Evolutionary conservation across 2,797 vertebrate genomes (phyloP).

Genomic region (Mormyrops attenuatus): DNA sequence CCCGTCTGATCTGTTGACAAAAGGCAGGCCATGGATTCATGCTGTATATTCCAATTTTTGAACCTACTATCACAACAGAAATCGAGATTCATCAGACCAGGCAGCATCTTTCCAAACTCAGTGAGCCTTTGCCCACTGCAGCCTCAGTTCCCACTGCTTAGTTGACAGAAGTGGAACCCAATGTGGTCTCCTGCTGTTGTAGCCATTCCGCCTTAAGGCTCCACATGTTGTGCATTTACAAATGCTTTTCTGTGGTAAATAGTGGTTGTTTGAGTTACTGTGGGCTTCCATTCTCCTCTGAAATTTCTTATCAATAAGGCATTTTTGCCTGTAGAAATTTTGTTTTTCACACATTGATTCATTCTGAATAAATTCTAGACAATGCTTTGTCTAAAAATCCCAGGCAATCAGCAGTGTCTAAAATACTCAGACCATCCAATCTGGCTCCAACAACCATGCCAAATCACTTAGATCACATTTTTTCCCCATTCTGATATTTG

Average conservation of each 20-base stretch:
- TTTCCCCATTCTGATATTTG: neutral
- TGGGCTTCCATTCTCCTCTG: neutral
- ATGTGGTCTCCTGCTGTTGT: neutral
- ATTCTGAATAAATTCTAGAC: neutral
- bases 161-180: neutral
- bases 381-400: neutral
- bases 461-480: neutral
- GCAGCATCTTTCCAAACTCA: neutral
- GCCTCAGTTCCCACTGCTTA: neutral
- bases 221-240: neutral
- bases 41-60: neutral
- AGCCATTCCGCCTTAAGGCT: neutral
- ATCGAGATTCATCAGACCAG: neutral
- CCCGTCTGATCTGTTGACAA: neutral
- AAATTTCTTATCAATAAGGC: neutral
- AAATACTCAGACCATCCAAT: neutral
- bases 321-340: neutral
- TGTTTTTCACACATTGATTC: neutral
- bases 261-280: neutral
- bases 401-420: neutral
- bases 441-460: neutral
- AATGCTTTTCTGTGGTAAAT: neutral
- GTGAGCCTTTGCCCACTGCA: neutral
- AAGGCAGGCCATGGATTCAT: neutral
- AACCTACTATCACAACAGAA: neutral